Evolutionary conservation across 2,888 invertebrate species (phyloP), one percentile per base, ranked within the genome.

Genomic region (Nebria brevicollis): DNA sequence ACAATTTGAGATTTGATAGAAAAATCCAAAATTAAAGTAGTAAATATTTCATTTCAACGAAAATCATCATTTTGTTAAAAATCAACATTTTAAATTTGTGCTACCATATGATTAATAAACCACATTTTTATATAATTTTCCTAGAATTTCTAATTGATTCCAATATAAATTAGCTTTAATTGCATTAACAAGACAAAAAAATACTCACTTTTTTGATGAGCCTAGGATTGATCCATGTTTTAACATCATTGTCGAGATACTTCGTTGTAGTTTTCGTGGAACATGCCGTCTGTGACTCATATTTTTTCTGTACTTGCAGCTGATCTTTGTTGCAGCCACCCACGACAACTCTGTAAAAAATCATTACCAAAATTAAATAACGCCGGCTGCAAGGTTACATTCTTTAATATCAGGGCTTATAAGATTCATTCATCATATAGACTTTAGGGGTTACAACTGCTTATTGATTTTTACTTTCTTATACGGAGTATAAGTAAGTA

Each of bases 161-260:
- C 54, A 54, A 11, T 11, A 54, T 54, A 11, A 54, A 54, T 54
- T 8, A 1, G 54, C 54, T 8, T 54, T 54, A 13, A 54, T 54
- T 8, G 54, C 8, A 6, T 54, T 54, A 54, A 54, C 54, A 54
- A 54, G 54, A 13, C 54, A 54, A 54, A 54, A 54, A 54, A 54
- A 54, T 10, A 54, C 89, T 89, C 88, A 91, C 91, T 91, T 91
- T 91, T 75, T 91, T 91, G 86, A 91, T 91, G 84, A 91, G 88
- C 84, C 91, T 89, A 76, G 91, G 91, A 89, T 91, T 91, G 87
- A 91, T 91, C 91, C 91, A 91, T 83, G 91, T 91, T 88, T 91
- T 91, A 88, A 91, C 90, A 86, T 91, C 91, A 87, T 91, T 91
- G 87, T 91, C 91, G 86, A 91, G 88, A 84, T 90, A 90, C 85